Base-by-base conservation (phyloP, 2,888 invertebrate genomes). In the Caenorhabditis sulstoni region DNA sequence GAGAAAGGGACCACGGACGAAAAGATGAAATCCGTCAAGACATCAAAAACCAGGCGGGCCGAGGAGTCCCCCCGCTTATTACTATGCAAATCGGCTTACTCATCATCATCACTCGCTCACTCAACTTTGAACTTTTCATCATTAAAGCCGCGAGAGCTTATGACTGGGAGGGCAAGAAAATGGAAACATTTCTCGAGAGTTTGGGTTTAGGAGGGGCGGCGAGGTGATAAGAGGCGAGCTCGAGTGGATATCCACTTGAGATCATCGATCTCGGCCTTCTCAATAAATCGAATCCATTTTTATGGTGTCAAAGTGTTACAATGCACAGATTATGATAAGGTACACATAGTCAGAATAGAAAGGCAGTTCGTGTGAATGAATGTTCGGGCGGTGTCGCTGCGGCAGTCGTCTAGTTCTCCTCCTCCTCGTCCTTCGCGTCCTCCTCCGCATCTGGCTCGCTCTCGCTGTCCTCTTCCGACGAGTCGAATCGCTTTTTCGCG, bases 391-490 rank as follows among this genome's bases (percentile, higher is more conserved):
- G 50, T 41, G 41, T 41, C 14, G 12, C 41, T 3, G 29, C 39
- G 39, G 29, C 22, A 12, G n/a, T 14, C 16, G 23, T 64, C 59
- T 23, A 71, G 20, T 65, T 61, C 47, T 57, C 52, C 55, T 45
- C 41, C 53, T 65, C 81, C n/a, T 79, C 62, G 22, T 76, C 62
- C 22, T 75, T 70, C 50, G 39, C 59, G 23, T 68, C 79, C 12
- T 59, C 74, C 3, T 64, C 52, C 12, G 41, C 53, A 39, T 85
- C 85, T 44, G 81, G 78, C 74, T 86, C 85, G 44, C 81, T 81
- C 59, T 86, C 85, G 62, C 82, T 81, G 50, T 83, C 83, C n/a
- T 81, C 82, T 29, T 84, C 85, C 18, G 85, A 85, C 14, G 84
- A 85, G 70, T 87, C 87, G 75, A 87, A 87, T 49, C 76, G 67